These are phyloP conservation scores for Spicauda simplicius DNA, from an alignment of 2,888 invertebrate genomes.

Conservation along the genomic window DNA sequence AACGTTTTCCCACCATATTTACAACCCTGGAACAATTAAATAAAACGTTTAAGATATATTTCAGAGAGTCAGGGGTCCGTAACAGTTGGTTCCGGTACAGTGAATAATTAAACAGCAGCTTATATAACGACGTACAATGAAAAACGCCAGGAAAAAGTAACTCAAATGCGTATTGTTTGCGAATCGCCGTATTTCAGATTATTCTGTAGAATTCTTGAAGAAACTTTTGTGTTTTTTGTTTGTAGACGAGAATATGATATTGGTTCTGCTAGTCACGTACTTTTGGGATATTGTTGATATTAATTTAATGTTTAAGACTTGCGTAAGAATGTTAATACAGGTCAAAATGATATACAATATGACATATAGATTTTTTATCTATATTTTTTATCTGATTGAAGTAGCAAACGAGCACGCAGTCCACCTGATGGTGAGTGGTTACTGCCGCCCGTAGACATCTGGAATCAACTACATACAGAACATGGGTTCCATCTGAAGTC, in stretches of 20 bases:
- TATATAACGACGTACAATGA: slow-evolving; percentile 28
- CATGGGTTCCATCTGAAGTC: too few species aligned
- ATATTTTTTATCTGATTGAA: too few species aligned
- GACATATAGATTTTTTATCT: too few species aligned
- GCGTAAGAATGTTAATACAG: too few species aligned
- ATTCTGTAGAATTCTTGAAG: slow-evolving; percentile 19
- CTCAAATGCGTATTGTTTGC: slow-evolving; percentile 22
- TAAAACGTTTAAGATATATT: slow-evolving; percentile 21
- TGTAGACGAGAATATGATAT: slow-evolving; percentile 10
- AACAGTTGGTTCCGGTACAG: slow-evolving; percentile 48
- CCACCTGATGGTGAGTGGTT: too few species aligned
- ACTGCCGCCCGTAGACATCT: too few species aligned
- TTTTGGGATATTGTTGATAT: neutral
- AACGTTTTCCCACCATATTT: neutral
- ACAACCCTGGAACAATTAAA: slow-evolving; percentile 5
- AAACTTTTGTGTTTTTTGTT: slow-evolving; percentile 24
- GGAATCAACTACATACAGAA: too few species aligned
- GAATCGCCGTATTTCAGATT: slow-evolving; percentile 23
- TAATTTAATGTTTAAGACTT: too few species aligned
- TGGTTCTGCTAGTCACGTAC: slow-evolving; percentile 6
- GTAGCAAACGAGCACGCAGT: too few species aligned
- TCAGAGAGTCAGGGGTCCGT: slow-evolving; percentile 5
- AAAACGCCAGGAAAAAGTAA: slow-evolving; percentile 19
- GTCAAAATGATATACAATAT: too few species aligned
- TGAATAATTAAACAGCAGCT: slow-evolving; percentile 48